Evolutionary conservation across 2,113 vertebrate genomes (phyloP).

Genomic region (Pituophis catenifer): DNA sequence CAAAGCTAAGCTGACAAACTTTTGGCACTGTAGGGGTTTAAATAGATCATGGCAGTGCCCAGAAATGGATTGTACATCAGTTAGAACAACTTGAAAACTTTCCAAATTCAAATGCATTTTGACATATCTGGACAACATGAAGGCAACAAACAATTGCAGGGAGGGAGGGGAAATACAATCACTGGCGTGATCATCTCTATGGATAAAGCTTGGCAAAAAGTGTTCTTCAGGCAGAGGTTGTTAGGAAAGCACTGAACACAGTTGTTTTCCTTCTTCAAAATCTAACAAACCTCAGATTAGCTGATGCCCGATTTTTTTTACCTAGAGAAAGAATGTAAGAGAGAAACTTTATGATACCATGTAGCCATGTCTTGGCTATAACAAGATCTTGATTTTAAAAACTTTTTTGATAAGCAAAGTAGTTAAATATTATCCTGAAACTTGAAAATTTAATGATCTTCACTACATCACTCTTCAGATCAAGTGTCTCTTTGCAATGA

Average conservation of each 20-base stretch:
- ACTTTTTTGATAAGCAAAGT: neutral
- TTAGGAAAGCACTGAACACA: constrained; percentile 24
- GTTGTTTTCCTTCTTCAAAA: constrained; percentile 24
- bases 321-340: constrained; percentile 1
- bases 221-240: constrained; percentile 22
- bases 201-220: constrained; percentile 47
- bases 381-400: neutral
- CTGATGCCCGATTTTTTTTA: neutral
- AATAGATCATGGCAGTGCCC: neutral
- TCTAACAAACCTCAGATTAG: neutral
- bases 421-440: neutral
- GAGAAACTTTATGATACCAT: neutral
- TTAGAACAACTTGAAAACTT: neutral
- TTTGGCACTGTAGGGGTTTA: neutral
- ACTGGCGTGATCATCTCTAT: constrained; percentile 23
- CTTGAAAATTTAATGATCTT: neutral
- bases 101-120: constrained; percentile 20
- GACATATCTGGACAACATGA: neutral
- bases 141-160: constrained; percentile 16
- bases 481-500: neutral
- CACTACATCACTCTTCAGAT: neutral
- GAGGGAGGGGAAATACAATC: neutral
- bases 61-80: neutral
- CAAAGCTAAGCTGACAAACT: neutral
- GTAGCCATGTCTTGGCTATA: neutral